Evolutionary conservation across 2,797 vertebrate genomes (phyloP).

Genomic region (Adrianichthys oophorus): DNA sequence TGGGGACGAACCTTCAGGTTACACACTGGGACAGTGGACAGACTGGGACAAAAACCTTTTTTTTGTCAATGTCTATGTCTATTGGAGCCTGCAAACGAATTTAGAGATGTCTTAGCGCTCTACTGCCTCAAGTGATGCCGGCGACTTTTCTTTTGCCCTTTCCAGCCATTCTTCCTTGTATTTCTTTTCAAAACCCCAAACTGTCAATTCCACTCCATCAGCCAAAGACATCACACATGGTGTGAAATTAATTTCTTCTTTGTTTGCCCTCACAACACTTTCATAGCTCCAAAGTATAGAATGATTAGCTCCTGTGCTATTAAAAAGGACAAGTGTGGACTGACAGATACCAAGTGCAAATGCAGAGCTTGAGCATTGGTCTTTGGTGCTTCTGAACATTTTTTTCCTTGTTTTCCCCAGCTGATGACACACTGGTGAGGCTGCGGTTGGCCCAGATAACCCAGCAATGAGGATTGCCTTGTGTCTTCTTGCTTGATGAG

Average conservation of each 20-base stretch:
- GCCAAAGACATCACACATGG: conserved; percentile 59
- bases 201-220: conserved; percentile 55
- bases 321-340: conserved; percentile 40
- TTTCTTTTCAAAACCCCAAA: conserved; percentile 37
- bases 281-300: conserved; percentile 47
- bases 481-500: conserved; percentile 56
- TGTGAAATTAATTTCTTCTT: conserved; percentile 55
- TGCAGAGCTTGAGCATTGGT: conserved; percentile 22
- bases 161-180: conserved; percentile 15
- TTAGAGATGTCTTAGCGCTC: conserved; percentile 66
- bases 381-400: conserved; percentile 8
- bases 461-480: conserved; percentile 49
- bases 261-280: conserved; percentile 51
- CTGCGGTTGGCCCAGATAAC: conserved; percentile 50
- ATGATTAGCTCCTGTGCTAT: conserved; percentile 47
- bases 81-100: conserved; percentile 73
- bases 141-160: conserved; percentile 44
- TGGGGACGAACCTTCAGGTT: conserved; percentile 15
- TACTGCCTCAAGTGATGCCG: conserved; percentile 45
- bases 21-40: conserved; percentile 30
- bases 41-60: conserved; percentile 20
- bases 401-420: conserved; percentile 26
- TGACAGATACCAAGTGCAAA: conserved; percentile 45
- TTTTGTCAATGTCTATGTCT: conserved; percentile 48
- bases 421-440: conserved; percentile 64